Conservation (phyloP, 2,797 vertebrate genomes). For the Malacoctenus gilli region DNA sequence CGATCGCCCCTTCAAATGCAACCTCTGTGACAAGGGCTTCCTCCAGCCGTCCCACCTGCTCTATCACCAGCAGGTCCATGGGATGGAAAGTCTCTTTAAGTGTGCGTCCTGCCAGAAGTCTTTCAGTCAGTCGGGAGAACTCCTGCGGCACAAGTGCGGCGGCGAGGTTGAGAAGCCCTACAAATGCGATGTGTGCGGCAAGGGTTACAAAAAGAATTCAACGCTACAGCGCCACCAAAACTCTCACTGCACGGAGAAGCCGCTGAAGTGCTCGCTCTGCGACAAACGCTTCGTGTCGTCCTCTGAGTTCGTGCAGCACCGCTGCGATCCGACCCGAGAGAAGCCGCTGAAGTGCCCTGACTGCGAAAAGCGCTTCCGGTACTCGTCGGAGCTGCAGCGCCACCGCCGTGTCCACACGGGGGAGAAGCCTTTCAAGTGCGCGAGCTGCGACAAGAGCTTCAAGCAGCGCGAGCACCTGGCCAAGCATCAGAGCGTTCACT, state of each 20-base stretch:
- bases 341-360: slow-evolving; percentile 96
- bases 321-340: slow-evolving; percentile 92
- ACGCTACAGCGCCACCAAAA: slow-evolving; percentile 96
- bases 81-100: slow-evolving; percentile 95
- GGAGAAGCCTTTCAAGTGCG: slow-evolving; percentile 97
- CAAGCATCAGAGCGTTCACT: slow-evolving; percentile 96
- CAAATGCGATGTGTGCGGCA: slow-evolving; percentile 93
- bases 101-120: slow-evolving; percentile 97
- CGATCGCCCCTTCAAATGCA: slow-evolving; percentile 94
- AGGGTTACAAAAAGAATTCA: slow-evolving; percentile 95
- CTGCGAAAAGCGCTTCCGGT: slow-evolving; percentile 97
- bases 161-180: slow-evolving; percentile 88
- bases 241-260: slow-evolving; percentile 93
- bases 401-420: slow-evolving; percentile 95
- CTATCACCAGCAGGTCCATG: slow-evolving; percentile 95
- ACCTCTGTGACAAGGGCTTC: slow-evolving; percentile 95
- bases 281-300: slow-evolving; percentile 96
- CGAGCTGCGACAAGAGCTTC: slow-evolving; percentile 96
- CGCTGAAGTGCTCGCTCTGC: slow-evolving; percentile 92
- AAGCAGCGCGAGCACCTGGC: slow-evolving; percentile 97
- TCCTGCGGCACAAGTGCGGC: slow-evolving; percentile 92
- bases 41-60: slow-evolving; percentile 93
- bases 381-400: slow-evolving; percentile 94
- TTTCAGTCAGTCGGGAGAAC: slow-evolving; percentile 93
- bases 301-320: slow-evolving; percentile 96